Evolutionary conservation across 2,888 invertebrate genomes (phyloP).

Genomic region (Steinernema hermaphroditum): DNA sequence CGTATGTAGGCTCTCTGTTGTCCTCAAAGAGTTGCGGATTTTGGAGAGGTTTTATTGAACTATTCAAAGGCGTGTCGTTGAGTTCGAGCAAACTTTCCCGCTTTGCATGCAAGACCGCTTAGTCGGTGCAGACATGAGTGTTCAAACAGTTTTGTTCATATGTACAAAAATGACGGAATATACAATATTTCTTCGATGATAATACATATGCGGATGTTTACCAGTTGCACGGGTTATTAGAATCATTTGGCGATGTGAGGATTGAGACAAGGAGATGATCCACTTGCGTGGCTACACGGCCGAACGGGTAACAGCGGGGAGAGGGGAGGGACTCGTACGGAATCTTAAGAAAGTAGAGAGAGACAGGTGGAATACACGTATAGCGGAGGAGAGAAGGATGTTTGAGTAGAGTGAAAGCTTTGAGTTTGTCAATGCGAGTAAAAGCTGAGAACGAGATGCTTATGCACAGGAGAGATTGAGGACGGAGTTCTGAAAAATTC

Average conservation of each 20-base stretch:
- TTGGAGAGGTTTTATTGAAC: too few relatives aligned
- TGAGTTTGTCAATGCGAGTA: background rate
- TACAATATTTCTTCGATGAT: background rate
- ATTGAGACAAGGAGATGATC: background rate
- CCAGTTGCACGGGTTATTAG: constrained; percentile 16
- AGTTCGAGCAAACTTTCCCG: too few relatives aligned
- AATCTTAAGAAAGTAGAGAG: constrained; percentile 9
- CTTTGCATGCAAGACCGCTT: too few relatives aligned
- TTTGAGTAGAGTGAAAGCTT: background rate
- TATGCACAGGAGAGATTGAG: background rate
- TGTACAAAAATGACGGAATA: constrained; percentile 4
- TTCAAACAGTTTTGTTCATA: constrained; percentile 3
- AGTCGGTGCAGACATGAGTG: too few relatives aligned
- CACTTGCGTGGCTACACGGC: background rate
- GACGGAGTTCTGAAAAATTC: background rate
- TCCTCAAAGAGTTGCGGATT: too few relatives aligned
- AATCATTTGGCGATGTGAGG: constrained; percentile 8
- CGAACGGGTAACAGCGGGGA: constrained; percentile 1
- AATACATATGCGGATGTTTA: background rate
- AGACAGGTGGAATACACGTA: constrained; percentile 8
- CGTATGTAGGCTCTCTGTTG: too few relatives aligned
- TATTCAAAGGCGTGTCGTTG: too few relatives aligned
- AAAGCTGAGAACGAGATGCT: constrained; percentile 26
- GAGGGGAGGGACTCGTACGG: constrained; percentile 11
- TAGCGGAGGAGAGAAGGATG: constrained; percentile 27